These are phyloP conservation scores for Decapterus maruadsi DNA, from an alignment of 2,797 vertebrate species.

Conservation along the genomic window DNA sequence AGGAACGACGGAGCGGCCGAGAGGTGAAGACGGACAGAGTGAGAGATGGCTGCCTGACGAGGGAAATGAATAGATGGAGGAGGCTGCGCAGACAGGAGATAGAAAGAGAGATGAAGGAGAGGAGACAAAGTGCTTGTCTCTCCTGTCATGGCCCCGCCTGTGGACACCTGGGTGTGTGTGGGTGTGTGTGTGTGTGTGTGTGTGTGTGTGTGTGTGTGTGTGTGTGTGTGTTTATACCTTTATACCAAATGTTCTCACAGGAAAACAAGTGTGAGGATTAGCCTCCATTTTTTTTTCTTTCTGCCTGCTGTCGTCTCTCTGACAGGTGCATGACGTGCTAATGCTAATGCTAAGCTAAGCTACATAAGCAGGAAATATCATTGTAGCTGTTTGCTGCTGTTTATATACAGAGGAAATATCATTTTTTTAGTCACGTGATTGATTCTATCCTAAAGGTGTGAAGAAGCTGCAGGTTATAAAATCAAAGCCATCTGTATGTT, in stretches of 20 bases:
- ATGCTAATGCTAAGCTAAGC: neutral
- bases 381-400: neutral
- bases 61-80: conserved; percentile 82
- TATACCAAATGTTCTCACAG: conserved; percentile 8
- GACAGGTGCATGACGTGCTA: neutral
- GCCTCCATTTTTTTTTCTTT: neutral
- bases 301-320: too few relatives aligned
- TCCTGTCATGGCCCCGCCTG: conserved; percentile 63
- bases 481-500: too few relatives aligned
- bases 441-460: too few relatives aligned
- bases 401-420: neutral
- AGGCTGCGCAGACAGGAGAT: conserved; percentile 78
- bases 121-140: conserved; percentile 67
- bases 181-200: conserved; percentile 16
- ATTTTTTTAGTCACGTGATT: too few relatives aligned
- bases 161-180: conserved; percentile 53
- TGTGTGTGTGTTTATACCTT: neutral
- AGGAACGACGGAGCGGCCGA: conserved; percentile 37
- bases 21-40: conserved; percentile 75
- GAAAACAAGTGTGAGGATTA: conserved; percentile 18
- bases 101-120: conserved; percentile 82
- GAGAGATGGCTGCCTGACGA: conserved; percentile 77
- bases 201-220: neutral
- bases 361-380: neutral
- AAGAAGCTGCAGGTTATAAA: too few relatives aligned